A percentile compares a stretch with the other conserved stretches of the same genome.
phyloP scores from a whole-genome alignment of 2,797 vertebrate genomes.

The Mastacembelus armatus region DNA sequence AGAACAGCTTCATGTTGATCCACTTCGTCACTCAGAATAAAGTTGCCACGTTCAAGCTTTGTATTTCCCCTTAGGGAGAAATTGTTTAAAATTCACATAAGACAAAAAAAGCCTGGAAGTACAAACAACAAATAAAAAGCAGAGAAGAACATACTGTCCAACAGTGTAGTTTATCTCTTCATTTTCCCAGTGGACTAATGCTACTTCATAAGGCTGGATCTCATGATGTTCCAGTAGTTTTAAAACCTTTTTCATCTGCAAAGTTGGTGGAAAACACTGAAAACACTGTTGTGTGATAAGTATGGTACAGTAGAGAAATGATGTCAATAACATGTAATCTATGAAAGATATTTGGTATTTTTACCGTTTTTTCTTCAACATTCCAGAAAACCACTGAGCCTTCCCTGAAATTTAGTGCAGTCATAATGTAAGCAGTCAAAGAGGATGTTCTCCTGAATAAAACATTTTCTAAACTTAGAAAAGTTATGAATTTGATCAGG shows the following conservation, averaged over 20 bases:
- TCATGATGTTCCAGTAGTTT: slow-evolving; percentile 92
- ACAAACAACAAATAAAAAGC: background rate
- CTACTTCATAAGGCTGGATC: slow-evolving; percentile 95
- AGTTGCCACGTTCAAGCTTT: slow-evolving; percentile 92
- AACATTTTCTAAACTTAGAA: background rate
- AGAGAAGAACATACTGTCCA: slow-evolving; percentile 83
- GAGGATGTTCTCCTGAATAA: background rate
- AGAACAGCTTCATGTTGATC: slow-evolving; percentile 87
- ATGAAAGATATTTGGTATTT: slow-evolving; percentile 2
- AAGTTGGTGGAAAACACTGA: background rate
- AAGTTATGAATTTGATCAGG: background rate
- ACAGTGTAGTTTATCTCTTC: slow-evolving; percentile 94
- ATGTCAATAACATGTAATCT: background rate
- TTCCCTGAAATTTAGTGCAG: slow-evolving; percentile 85
- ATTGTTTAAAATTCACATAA: background rate
- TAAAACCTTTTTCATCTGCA: slow-evolving; percentile 90
- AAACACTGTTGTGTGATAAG: accelerated
- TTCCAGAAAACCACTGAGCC: slow-evolving; percentile 98
- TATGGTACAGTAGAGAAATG: background rate
- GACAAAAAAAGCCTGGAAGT: background rate
- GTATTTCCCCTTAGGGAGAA: slow-evolving; percentile 88
- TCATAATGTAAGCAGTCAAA: background rate
- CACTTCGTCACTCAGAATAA: slow-evolving; percentile 87
- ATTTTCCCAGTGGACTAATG: slow-evolving; percentile 97
- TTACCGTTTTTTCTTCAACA: slow-evolving; percentile 94